Conservation (phyloP, 2,797 vertebrate genomes). For the Enteromius trimaculatus region DNA sequence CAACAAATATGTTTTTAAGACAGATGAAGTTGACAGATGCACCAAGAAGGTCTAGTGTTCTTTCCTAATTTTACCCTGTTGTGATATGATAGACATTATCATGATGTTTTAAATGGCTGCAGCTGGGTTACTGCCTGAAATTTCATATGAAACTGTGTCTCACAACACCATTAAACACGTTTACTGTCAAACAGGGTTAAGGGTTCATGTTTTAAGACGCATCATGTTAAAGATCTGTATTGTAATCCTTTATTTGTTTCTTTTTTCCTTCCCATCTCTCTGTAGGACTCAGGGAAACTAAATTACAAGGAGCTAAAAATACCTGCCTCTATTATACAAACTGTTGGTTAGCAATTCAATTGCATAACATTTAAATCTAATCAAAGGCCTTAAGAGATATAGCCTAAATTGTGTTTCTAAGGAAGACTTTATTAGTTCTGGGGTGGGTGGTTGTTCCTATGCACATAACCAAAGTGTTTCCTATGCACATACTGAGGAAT, state of each 20-base stretch:
- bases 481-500: conserved; percentile 9
- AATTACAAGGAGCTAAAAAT: conserved; percentile 59
- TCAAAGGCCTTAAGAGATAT: conserved; percentile 49
- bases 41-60: not conserved
- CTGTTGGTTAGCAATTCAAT: conserved; percentile 53
- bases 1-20: not conserved
- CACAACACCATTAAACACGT: not conserved
- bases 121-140: not conserved
- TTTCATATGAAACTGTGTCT: not conserved
- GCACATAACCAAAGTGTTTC: not conserved
- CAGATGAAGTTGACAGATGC: not conserved
- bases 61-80: not conserved
- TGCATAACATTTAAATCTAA: conserved; percentile 38
- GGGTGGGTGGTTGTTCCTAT: no score
- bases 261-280: not conserved
- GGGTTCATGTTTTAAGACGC: conserved; percentile 7
- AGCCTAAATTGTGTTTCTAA: conserved; percentile 20
- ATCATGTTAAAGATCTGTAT: conserved; percentile 21
- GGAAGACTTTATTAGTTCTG: not conserved
- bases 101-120: not conserved
- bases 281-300: conserved; percentile 23
- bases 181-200: not conserved
- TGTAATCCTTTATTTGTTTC: conserved; percentile 9
- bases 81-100: conserved; percentile 51
- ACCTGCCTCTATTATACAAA: conserved; percentile 34